phyloP scores from a whole-genome alignment of 2,888 invertebrate genomes.

The Cheilosia variabilis region DNA sequence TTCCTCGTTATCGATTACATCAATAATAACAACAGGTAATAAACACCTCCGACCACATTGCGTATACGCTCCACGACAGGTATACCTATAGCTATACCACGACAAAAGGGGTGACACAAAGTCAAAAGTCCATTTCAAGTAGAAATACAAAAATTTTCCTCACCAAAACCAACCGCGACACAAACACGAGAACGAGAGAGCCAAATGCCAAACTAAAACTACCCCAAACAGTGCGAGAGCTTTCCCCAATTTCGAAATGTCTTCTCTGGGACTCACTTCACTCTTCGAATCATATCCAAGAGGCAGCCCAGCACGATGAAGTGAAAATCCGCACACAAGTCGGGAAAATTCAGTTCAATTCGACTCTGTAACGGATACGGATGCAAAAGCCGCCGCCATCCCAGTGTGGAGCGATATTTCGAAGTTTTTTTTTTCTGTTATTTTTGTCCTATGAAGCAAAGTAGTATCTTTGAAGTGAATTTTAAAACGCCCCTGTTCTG shows the following conservation, averaged over 20 bases:
- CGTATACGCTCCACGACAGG: constrained; percentile 53
- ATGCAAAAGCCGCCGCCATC: constrained; percentile 58
- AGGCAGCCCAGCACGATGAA: background rate
- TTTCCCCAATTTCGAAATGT: constrained; percentile 67
- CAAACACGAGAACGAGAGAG: background rate
- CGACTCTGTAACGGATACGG: constrained; percentile 78
- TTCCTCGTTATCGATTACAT: constrained; percentile 48
- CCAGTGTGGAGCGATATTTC: constrained; percentile 38
- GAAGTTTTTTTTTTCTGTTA: constrained; percentile 46
- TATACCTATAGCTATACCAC: background rate
- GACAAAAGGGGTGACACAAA: constrained; percentile 45
- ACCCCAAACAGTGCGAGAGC: background rate
- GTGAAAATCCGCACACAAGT: constrained; percentile 52
- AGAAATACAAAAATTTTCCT: constrained; percentile 22
- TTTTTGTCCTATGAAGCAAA: constrained; percentile 11
- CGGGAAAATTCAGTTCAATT: constrained; percentile 77
- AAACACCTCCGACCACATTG: constrained; percentile 72
- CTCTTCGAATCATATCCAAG: constrained; percentile 9
- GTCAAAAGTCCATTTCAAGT: constrained; percentile 35
- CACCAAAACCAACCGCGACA: background rate
- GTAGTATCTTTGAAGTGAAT: constrained; percentile 5
- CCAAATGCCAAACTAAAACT: background rate
- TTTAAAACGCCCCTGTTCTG: constrained; percentile 22
- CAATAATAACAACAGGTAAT: constrained; percentile 74
- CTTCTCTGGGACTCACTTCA: constrained; percentile 1